Percentiles rank a stretch among this genome's conserved stretches.
phyloP scores from a whole-genome alignment of 2,113 vertebrate genomes.

The Paracanthobrama guichenoti region DNA sequence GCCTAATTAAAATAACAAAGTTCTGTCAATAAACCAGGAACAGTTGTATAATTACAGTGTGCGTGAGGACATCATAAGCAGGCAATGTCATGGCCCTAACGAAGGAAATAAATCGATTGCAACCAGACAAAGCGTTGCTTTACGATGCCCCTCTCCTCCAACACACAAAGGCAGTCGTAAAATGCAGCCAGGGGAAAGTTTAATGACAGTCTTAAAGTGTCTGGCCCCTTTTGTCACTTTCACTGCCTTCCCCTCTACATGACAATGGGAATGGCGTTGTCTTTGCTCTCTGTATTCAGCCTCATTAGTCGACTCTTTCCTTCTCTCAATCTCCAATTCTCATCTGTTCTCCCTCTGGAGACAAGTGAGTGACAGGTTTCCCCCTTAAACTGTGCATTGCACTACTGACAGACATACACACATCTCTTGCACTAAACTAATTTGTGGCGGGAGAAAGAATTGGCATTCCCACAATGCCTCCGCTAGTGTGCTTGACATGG shows the following conservation, averaged over 20 bases:
- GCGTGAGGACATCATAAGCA: constrained; percentile 77
- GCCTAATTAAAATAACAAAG: constrained; percentile 79
- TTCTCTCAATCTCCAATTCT: constrained; percentile 63
- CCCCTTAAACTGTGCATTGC: constrained; percentile 68
- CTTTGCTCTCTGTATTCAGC: constrained; percentile 51
- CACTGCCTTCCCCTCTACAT: constrained; percentile 67
- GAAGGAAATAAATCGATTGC: constrained; percentile 78
- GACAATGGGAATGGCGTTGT: constrained; percentile 68
- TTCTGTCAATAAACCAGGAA: constrained; percentile 77
- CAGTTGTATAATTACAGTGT: constrained; percentile 74
- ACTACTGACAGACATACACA: constrained; percentile 57
- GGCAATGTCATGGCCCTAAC: constrained; percentile 74
- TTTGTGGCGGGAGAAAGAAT: constrained; percentile 62
- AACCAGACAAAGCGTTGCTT: constrained; percentile 75
- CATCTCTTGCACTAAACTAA: constrained; percentile 17
- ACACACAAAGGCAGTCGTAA: constrained; percentile 76
- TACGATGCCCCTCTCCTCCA: constrained; percentile 70
- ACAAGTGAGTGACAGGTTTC: constrained; percentile 72
- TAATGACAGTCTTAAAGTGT: constrained; percentile 79
- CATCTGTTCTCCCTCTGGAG: constrained; percentile 69
- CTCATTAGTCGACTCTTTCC: constrained; percentile 69
- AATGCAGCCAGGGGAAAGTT: constrained; percentile 70
- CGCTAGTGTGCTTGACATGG: constrained; percentile 58
- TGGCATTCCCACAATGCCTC: constrained; percentile 67
- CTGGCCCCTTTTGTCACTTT: constrained; percentile 73